phyloP scores from a whole-genome alignment of 2,113 vertebrate genomes.

The Ptyas mucosa region DNA sequence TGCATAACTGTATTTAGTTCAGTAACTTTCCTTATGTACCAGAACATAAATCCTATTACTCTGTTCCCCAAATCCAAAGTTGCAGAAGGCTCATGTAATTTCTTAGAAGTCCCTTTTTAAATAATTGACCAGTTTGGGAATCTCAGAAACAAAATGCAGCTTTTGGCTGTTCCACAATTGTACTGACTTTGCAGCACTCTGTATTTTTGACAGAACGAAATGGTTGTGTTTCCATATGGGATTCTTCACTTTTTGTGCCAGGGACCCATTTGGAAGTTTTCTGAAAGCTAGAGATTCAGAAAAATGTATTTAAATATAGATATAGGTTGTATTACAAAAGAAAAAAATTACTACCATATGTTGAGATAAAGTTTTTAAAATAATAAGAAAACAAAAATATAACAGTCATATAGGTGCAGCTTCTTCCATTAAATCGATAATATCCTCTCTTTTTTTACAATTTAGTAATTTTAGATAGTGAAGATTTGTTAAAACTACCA shows the following conservation, averaged over 20 bases:
- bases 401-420: background rate
- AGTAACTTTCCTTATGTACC: background rate
- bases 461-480: background rate
- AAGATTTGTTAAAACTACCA: background rate
- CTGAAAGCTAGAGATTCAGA: background rate
- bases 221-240: background rate
- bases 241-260: background rate
- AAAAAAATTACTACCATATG: background rate
- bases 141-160: background rate
- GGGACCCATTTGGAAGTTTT: background rate
- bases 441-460: background rate
- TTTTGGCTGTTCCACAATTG: conserved; percentile 13
- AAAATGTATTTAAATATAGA: background rate
- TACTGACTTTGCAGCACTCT: background rate
- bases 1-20: accelerated
- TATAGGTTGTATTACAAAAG: background rate
- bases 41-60: background rate
- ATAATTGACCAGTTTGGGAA: background rate
- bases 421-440: background rate
- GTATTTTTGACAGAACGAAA: background rate
- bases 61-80: background rate
- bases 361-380: background rate
- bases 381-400: background rate
- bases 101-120: conserved; percentile 4
- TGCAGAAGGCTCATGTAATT: background rate